Percentiles rank a stretch among this genome's conserved stretches.
Evolutionary conservation across 2,113 vertebrate species (phyloP).

Genomic region (Sinocyclocheilus anophthalmus): DNA sequence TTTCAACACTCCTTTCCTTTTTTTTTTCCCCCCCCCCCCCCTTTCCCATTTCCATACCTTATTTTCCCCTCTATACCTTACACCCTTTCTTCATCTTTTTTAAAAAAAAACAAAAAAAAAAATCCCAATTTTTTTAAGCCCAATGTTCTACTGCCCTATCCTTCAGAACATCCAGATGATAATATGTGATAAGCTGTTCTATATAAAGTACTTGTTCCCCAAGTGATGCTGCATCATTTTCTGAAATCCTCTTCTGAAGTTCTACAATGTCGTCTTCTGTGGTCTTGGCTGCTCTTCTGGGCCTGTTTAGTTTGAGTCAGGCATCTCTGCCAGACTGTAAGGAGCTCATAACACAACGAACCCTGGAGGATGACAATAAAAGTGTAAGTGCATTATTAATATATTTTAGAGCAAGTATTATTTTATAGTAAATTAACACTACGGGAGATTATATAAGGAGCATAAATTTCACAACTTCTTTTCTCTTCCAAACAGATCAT

Average conservation of each 20-base stretch:
- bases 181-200: neutral
- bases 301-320: neutral
- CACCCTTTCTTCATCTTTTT: too few relatives aligned
- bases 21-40: too few relatives aligned
- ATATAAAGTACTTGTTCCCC: neutral
- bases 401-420: neutral
- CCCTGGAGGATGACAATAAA: neutral
- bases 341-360: slow-evolving; percentile 10
- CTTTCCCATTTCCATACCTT: too few relatives aligned
- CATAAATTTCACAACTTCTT: neutral
- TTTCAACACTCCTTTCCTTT: too few relatives aligned
- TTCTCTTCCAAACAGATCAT: slow-evolving; percentile 29
- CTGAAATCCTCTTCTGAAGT: neutral
- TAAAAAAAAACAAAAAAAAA: too few relatives aligned
- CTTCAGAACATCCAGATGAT: neutral
- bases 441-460: neutral
- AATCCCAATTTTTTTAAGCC: too few relatives aligned
- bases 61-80: too few relatives aligned
- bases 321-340: slow-evolving; percentile 19
- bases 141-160: too few relatives aligned
- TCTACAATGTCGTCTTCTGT: neutral
- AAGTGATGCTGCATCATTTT: neutral
- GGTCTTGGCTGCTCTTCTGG: slow-evolving; percentile 7
- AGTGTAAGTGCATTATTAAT: slow-evolving; percentile 24
- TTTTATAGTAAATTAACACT: neutral